Base-by-base conservation (phyloP, 35 echinoderm and acorn worm species). In the Apostichopus californicus region DNA sequence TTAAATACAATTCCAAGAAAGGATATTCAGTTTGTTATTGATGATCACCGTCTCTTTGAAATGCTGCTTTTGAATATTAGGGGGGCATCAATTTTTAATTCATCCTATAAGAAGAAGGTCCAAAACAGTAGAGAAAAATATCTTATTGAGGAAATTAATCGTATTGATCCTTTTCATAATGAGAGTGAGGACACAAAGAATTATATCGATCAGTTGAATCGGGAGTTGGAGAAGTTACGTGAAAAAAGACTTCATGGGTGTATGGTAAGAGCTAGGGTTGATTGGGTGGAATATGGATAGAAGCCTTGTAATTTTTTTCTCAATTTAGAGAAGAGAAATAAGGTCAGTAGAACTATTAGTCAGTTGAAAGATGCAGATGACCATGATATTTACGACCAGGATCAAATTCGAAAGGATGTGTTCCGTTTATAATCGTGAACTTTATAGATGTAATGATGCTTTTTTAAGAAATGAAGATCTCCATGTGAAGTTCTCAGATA, bases 301-400 rank as follows among this genome's bases (percentile, higher is more conserved):
- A 87, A 87, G 53, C 13, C 83, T 9, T 20, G 22, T 10, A 87
- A 87, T 5, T 60, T 87, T 60, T 25, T 87, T 61, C 55, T 87
- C 13, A 23, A 65, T 87, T 60, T 87, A 60, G 54, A 87, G n/a
- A 87, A 87, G n/a, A 15, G 83, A 61, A 87, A 61, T 60, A 3
- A 87, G 59, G 57, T 57, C 3, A 57, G 21, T 87, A 63, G 60
- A 21, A 13, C 12, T 9, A 57, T 87, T 26, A 60, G 22, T 60
- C 56, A 87, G 3, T 17, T 17, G 18, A 87, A 55, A 17, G 60
- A 87, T 60, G 55, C 9, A 1, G 7, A 4, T 24, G 20, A 65
- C 60, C 55, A 87, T 10, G 22, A 61, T 6, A 87, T 87, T 87
- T 56, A 54, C 21, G 21, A 22, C 55, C 55, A 65, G 34, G 10